Evolutionary conservation across 2,113 vertebrate genomes (phyloP), one percentile per base, ranked within the genome.

Genomic region (Atrichornis clamosus): DNA sequence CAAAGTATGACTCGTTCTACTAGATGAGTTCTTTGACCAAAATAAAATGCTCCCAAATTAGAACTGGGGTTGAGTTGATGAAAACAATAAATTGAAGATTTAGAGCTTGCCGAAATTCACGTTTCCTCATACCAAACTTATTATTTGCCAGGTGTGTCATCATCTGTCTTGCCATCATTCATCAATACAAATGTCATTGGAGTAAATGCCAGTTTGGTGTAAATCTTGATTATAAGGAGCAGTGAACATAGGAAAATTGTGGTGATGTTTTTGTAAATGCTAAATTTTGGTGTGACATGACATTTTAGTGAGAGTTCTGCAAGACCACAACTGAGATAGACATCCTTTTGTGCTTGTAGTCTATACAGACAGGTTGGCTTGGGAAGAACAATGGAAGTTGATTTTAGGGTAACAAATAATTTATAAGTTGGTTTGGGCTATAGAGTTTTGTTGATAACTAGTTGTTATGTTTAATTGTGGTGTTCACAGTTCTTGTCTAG

Each of bases 1-100:
- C 68, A 78, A 80, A 77, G 83, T 75, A 79, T 65, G 68, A 89
- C 91, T 96, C 84, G 95, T 94, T 97, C 60, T 87, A 58, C 91
- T 80, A 42, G 83, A 24, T 84, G 53, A 84, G 58, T 46, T 91
- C 55, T 95, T 91, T 5, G 8, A 79, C 89, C n/a, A 62, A 91
- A 91, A 74, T 91, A 62, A 93, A 96, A 86, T 70, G 30, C 39
- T 96, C 22, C 35, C 33, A 81, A 95, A 82, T 92, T 93, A 84
- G 32, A 84, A 39, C 59, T 94, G 69, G n/a, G 19, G 22, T 67
- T 93, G 50, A 7, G 55, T 47, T 88, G 49, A 60, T 65, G 79
- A 64, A 93, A 92, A 80, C n/a, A 85, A 33, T 83, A 67, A 65
- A 88, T 15, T 74, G 33, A 77, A 94, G 60, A 78, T 35, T 32